Evolutionary conservation across 2,113 vertebrate genomes (phyloP), one percentile per base, ranked within the genome.

Genomic region (Apteryx mantelli): DNA sequence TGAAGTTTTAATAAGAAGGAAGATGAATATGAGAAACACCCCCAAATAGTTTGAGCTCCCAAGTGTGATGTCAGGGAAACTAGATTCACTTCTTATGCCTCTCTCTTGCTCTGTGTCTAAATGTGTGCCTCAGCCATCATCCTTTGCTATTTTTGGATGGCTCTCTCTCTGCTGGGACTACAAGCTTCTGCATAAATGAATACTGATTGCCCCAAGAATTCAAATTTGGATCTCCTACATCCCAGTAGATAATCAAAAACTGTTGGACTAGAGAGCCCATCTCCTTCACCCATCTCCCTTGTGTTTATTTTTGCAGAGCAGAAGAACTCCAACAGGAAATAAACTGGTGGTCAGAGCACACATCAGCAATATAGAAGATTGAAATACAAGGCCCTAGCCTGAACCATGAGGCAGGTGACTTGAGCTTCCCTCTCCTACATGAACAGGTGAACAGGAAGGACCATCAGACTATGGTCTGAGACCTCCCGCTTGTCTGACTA

Each of bases 351-450:
- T 60, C 44, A 84, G 42, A 60, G 16, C 30, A 42, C 8, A 40
- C 46, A 14, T 12, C 17, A 65, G 19, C n/a, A 48, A 32, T 21
- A 42, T 44, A 20, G 25, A 77, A 81, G 19, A 56, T 4, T 26
- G 52, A 76, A 25, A 64, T 21, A 22, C 5, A 78, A 79, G 6
- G 1, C 8, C 24, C 25, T 13, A 24, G 2, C 0, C 0, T 40
- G 78, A 89, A 53, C 5, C 40, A 11, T 32, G 44, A 83, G 34
- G 25, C 1, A 2, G 21, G 20, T 12, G n/a, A 53, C 32, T 61
- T 70, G 34, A n/a, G 61, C 28, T 88, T 44, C 15, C 36, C 46
- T 63, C 26, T 60, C 34, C 61, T 76, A 48, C 22, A 28, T 5
- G 14, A 58, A 32, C 58, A 55, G 12, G 25, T 25, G 44, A 91